These are phyloP conservation scores for Carterocephalus palaemon DNA, from an alignment of 2,888 invertebrate species.

Conservation along the genomic window DNA sequence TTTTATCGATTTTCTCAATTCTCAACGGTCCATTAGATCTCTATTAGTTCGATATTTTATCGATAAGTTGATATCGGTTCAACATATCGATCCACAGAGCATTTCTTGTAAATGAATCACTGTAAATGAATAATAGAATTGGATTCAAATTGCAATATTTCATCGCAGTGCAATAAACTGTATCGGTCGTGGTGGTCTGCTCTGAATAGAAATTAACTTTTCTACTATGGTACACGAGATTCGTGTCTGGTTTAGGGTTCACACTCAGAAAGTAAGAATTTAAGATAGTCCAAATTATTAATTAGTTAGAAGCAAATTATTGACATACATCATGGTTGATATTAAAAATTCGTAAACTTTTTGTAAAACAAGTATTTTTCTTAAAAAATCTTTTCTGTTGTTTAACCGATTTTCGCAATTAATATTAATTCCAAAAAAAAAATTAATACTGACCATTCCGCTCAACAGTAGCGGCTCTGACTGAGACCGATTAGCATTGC, in stretches of 20 bases:
- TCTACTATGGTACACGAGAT: constrained; percentile 18
- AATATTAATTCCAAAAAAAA: too few species aligned
- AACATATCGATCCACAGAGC: constrained; percentile 21
- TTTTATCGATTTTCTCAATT: constrained; percentile 33
- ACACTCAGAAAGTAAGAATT: too few species aligned
- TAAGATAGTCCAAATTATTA: too few species aligned
- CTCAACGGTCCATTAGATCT: constrained; percentile 29
- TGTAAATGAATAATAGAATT: constrained; percentile 25
- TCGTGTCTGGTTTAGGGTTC: constrained; percentile 29
- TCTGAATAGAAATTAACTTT: constrained; percentile 18
- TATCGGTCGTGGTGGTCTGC: constrained; percentile 23
- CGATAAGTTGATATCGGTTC: constrained; percentile 24
- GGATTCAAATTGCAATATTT: constrained; percentile 25
- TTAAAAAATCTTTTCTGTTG: too few species aligned
- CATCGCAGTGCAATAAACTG: constrained; percentile 24
- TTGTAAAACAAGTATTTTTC: too few species aligned
- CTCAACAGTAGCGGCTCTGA: too few species aligned
- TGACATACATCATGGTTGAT: too few species aligned
- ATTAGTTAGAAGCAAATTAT: too few species aligned
- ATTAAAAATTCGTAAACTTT: too few species aligned
- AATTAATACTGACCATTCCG: too few species aligned
- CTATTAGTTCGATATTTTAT: constrained; percentile 26
- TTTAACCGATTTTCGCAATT: too few species aligned
- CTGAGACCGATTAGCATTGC: too few species aligned
- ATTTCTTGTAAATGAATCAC: constrained; percentile 31